Evolutionary conservation across 2,113 vertebrate species (phyloP), one percentile per base, ranked within the genome.

Genomic region (Numenius arquata): DNA sequence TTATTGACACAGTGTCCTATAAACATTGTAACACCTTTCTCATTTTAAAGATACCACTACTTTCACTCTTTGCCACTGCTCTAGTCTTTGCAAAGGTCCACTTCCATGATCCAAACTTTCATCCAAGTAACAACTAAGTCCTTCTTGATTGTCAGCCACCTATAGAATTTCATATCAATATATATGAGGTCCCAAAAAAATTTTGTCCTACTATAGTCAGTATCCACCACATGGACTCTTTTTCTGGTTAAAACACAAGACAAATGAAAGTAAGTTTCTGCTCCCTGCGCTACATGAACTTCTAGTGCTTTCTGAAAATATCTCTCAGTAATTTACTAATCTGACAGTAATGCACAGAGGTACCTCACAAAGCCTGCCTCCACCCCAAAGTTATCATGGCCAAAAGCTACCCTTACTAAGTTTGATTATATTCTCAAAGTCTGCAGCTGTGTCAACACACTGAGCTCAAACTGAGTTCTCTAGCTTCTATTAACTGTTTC

Each of bases 371-470:
- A 77, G 5, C 30, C 22, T 92, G 13, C 25, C 77, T 95, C 59
- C 72, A 80, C 36, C 59, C 67, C 55, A 47, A 66, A 90, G n/a
- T 55, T 63, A 14, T 8, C 27, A 52, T 53, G 34, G 40, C 34
- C 40, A 90, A 90, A 88, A 74, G 36, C 34, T 50, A 36, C 45
- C 2, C 2, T 76, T 55, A 52, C 58, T 68, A 80, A 66, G 11
- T 65, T 72, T 85, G 53, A 55, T 80, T 74, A 83, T 77, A 36
- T 53, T 92, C 58, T 62, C 7, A 2, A 8, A 41, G 29, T 61
- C 63, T 86, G 85, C 88, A 94, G 79, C 96, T 93, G 95, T 94
- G 79, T 88, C 96, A 95, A 90, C 83, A 88, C 32, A 29, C 9
- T 25, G 32, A 70, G 20, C 47, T 72, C 77, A 59, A 59, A 50